Evolutionary conservation across 2,888 invertebrate genomes (phyloP), one percentile per base, ranked within the genome.

Genomic region (Argyra leucocephala): DNA sequence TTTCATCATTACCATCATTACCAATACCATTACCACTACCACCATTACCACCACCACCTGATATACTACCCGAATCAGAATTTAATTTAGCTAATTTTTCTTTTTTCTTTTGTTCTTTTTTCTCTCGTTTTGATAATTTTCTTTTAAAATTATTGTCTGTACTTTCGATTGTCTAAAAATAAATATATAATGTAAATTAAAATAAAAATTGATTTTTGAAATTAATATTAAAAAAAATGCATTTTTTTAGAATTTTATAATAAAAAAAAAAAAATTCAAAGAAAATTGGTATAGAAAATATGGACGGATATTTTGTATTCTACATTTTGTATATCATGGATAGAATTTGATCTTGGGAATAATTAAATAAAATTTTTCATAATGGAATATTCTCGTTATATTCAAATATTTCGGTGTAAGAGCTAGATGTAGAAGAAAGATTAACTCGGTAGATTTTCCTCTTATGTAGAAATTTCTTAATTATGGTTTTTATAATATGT

Each of bases 51-150:
- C 67, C 63, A 9, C 63, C 31, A 22, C 64, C 63, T 23, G 66
- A 61, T 69, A 72, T 73, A 65, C 71, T 71, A 31, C 69, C 71
- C 9, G 72, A 65, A 62, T 83, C 83, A 62, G 88, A 88, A 80
- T 90, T 89, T 72, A 91, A 81, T 76, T 91, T 85, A 61, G 90
- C 89, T 69, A 91, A 78, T 80, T 93, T 93, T 75, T 93, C 93
- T 77, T 93, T 92, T 79, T 96, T 97, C 81, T 97, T 96, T 77
- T 94, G 84, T 78, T 98, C 96, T 78, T 98, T 98, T 81, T 97
- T 97, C 80, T 98, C 97, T 63, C 97, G 86, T 82, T 96, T 97
- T 63, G 97, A 97, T 72, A 97, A 83, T 84, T 96, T 96, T 76
- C 96, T 84, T 76, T 93, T 89, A 76, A 95, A 95, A 77, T 91